Evolutionary conservation across 2,888 invertebrate species (phyloP), one percentile per base, ranked within the genome.

Genomic region (Heteromurus nitidus): DNA sequence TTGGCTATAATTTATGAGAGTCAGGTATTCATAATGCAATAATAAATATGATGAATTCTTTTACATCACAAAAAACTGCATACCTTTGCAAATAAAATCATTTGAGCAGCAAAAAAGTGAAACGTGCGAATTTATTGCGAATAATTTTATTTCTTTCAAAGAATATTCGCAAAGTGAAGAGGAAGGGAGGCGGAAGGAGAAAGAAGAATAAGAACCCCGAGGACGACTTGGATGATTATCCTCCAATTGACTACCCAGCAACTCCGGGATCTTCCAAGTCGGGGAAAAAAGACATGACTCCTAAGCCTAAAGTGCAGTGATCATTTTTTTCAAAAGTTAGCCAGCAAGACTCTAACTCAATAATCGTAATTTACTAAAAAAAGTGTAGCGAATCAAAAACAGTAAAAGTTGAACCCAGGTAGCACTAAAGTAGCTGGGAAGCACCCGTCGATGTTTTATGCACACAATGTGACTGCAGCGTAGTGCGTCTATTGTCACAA

Each of bases 1-100:
- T 53, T 79, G 11, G 26, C 70, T n/a, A 62, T 79, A 22, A 79
- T 79, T 64, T 79, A 79, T 31, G 70, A 79, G 28, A 53, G 64
- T 44, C 77, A 79, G 77, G 77, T 79, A 64, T 18, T 11, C 18
- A 18, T 3, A 30, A 26, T 20, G 60, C 28, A 60, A 7, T 16
- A 24, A 55, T 7, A 24, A 55, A 20, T 9, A 55, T 7, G 20
- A 16, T 22, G 20, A 24, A 55, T 55, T 55, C 22, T 55, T 7
- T 11, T 55, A 55, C 20, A 30, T 28, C 28, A 47, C 58, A 36
- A 36, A 36, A 36, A 36, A 47, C 47, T n/a, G 3, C n/a, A 9
- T 62, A n/a, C n/a, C 62, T n/a, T 62, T n/a, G 30, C 28, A 20
- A 62, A 9, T 22, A 24, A 22, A 9, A 20, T 24, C 5, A 24